Percentiles rank a stretch among this genome's conserved stretches.
Evolutionary conservation across 2,888 invertebrate genomes (phyloP).

Genomic region (Argyra leucocephala): DNA sequence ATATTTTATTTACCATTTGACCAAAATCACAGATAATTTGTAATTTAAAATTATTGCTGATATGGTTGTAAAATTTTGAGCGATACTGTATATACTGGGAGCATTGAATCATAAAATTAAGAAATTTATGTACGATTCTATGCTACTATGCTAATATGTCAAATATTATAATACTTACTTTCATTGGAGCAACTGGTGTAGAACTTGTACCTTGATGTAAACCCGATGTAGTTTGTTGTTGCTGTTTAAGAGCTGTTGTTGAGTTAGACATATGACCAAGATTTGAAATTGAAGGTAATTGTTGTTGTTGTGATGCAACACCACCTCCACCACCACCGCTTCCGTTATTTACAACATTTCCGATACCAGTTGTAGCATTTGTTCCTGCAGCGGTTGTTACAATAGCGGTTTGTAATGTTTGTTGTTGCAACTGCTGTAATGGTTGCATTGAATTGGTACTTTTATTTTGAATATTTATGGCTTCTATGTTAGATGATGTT

Average conservation of each 20-base stretch:
- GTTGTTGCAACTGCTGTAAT: conserved; percentile 27
- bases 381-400: background rate
- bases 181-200: conserved; percentile 18
- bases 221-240: conserved; percentile 15
- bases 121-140: too few relatives aligned
- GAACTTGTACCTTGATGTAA: conserved; percentile 15
- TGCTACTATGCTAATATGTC: too few relatives aligned
- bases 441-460: conserved; percentile 36
- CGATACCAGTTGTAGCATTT: background rate
- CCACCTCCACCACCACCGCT: conserved; percentile 14
- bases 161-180: conserved; percentile 15
- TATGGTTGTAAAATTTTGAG: too few relatives aligned
- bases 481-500: conserved; percentile 38
- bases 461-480: conserved; percentile 34
- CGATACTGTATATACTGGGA: too few relatives aligned
- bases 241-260: conserved; percentile 8
- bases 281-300: conserved; percentile 9
- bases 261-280: background rate
- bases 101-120: too few relatives aligned
- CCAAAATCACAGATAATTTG: too few relatives aligned
- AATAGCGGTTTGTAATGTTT: background rate
- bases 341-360: background rate
- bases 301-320: conserved; percentile 14
- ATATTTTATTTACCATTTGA: too few relatives aligned
- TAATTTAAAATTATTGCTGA: too few relatives aligned